A percentile compares a stretch with the other conserved stretches of the same genome.
phyloP scores from a whole-genome alignment of 2,797 vertebrate species.

The Xenops minutus region DNA sequence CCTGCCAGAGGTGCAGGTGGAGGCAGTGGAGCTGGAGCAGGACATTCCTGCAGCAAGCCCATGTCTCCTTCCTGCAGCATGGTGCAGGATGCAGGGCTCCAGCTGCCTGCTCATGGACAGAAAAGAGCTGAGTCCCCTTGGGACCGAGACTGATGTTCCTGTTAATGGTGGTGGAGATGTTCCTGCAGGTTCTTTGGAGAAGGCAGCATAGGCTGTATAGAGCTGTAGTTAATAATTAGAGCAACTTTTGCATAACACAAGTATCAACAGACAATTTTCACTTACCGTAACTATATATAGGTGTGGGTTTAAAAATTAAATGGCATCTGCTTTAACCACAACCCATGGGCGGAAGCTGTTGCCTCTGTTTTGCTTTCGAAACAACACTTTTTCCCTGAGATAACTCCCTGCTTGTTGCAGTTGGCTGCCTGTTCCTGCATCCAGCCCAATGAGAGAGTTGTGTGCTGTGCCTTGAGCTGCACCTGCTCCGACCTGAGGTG shows the following conservation, averaged over 20 bases:
- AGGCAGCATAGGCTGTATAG: accelerated
- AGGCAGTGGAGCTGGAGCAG: background rate
- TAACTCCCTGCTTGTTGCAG: background rate
- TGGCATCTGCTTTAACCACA: background rate
- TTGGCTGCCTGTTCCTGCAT: accelerated
- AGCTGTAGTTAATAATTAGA: background rate
- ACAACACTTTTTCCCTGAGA: background rate
- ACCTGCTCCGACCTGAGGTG: background rate
- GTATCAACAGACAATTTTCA: background rate
- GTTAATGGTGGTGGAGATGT: background rate
- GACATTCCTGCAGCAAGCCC: background rate
- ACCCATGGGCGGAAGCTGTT: background rate
- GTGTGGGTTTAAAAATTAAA: background rate
- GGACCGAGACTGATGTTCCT: background rate
- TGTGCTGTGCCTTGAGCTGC: background rate
- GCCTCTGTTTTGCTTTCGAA: background rate
- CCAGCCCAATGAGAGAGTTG: accelerated
- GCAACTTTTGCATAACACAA: background rate
- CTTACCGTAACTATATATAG: background rate
- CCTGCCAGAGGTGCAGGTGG: background rate
- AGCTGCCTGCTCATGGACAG: accelerated
- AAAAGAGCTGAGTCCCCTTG: background rate
- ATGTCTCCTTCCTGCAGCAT: background rate
- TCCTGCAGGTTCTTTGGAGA: background rate
- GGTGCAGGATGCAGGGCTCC: background rate